A percentile compares a stretch with the other conserved stretches of the same genome.
Conservation (phyloP, 1,140 invertebrate genomes). For the Cotesia glomerata region DNA sequence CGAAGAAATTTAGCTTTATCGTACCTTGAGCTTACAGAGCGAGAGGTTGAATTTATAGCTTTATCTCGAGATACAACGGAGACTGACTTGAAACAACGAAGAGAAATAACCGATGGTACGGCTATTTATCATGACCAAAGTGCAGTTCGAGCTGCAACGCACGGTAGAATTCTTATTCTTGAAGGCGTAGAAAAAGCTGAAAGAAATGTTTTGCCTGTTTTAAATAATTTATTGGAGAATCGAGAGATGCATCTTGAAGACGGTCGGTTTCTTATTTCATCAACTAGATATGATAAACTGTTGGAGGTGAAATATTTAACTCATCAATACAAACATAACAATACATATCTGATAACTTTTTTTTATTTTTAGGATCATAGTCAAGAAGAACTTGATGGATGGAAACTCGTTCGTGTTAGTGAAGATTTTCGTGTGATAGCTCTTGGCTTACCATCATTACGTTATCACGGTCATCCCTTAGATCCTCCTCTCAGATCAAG, state of each 20-base stretch:
- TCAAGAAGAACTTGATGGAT: slow-evolving; percentile 78
- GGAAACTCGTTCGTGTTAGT: slow-evolving; percentile 87
- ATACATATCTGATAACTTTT: not conserved
- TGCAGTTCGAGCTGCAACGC: slow-evolving; percentile 87
- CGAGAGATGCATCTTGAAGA: slow-evolving; percentile 98
- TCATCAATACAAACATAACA: slow-evolving; percentile 12
- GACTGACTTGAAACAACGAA: slow-evolving; percentile 92
- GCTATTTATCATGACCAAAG: slow-evolving; percentile 95
- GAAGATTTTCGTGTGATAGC: slow-evolving; percentile 93
- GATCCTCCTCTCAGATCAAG: slow-evolving; percentile 94
- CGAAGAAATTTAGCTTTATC: slow-evolving; percentile 82
- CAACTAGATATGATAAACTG: slow-evolving; percentile 89
- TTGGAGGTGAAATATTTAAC: slow-evolving; percentile 69
- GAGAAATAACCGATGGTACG: slow-evolving; percentile 87
- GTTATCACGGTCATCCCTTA: slow-evolving; percentile 88
- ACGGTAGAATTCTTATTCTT: slow-evolving; percentile 89
- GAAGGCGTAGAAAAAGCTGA: slow-evolving; percentile 98
- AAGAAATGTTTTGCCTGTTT: slow-evolving; percentile 92
- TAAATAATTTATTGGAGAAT: slow-evolving; percentile 99
- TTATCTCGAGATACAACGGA: slow-evolving; percentile 96
- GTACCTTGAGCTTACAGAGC: slow-evolving; percentile 85
- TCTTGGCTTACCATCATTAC: slow-evolving; percentile 84
- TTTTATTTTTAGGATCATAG: slow-evolving; percentile 71
- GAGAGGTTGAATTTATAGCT: slow-evolving; percentile 92
- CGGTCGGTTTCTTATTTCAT: slow-evolving; percentile 90